A percentile compares a stretch with the other conserved stretches of the same genome.
phyloP scores from a whole-genome alignment of 2,797 vertebrate species.

The Gymnopithys bicolor region DNA sequence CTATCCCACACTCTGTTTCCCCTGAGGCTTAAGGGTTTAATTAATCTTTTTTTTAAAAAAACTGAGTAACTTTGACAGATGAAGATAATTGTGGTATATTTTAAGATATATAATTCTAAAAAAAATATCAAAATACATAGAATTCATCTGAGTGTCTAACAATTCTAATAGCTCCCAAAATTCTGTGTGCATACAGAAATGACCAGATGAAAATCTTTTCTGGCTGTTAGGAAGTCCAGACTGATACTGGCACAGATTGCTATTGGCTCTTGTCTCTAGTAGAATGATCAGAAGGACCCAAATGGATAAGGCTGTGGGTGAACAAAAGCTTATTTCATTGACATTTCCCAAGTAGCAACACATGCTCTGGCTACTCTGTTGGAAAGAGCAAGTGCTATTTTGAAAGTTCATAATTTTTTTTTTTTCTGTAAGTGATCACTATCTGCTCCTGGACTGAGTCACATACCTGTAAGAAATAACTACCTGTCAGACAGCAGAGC shows the following conservation, averaged over 20 bases:
- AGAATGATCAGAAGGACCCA: background rate
- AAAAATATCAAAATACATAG: background rate
- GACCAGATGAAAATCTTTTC: background rate
- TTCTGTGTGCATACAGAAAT: background rate
- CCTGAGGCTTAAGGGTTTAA: background rate
- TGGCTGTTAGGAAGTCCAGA: background rate
- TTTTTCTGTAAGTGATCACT: background rate
- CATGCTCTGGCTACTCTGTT: background rate
- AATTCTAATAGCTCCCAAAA: background rate
- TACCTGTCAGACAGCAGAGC: background rate
- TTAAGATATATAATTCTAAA: background rate
- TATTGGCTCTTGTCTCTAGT: background rate
- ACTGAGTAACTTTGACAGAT: background rate
- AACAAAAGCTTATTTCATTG: background rate
- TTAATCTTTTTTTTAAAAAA: background rate
- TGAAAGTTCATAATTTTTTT: background rate
- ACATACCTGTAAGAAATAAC: background rate
- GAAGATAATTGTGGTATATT: background rate
- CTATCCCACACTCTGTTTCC: accelerated
- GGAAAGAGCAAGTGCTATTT: background rate
- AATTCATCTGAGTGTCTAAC: background rate
- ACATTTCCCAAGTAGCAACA: background rate
- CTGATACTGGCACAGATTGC: background rate
- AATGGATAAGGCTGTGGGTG: background rate
- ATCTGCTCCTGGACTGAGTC: background rate